phyloP scores from a whole-genome alignment of 2,888 invertebrate genomes.

The Drosophila ezoana region DNA sequence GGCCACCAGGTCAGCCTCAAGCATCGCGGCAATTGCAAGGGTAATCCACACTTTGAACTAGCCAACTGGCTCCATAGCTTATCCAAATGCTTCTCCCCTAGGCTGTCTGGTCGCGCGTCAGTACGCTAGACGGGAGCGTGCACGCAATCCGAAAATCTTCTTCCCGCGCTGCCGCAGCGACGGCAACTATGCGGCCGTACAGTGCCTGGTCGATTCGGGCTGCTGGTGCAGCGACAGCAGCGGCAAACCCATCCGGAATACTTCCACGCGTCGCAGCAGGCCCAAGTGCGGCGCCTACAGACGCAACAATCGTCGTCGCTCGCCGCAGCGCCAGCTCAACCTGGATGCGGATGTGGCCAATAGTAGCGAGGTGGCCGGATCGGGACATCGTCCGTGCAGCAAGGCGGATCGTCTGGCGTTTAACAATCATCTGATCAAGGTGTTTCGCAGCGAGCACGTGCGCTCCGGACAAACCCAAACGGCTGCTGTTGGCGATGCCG shows the following conservation, averaged over 20 bases:
- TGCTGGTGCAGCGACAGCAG: slow-evolving; percentile 97
- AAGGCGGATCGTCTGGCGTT: slow-evolving; percentile 91
- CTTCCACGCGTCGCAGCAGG: slow-evolving; percentile 89
- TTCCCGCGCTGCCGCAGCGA: slow-evolving; percentile 93
- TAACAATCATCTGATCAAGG: slow-evolving; percentile 93
- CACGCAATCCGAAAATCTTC: slow-evolving; percentile 86
- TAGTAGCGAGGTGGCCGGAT: slow-evolving; percentile 40
- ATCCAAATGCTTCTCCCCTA: slow-evolving; percentile 41
- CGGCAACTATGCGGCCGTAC: slow-evolving; percentile 93
- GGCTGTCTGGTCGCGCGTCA: slow-evolving; percentile 86
- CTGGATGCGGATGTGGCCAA: slow-evolving; percentile 39
- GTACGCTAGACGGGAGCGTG: slow-evolving; percentile 85
- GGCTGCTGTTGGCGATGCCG: slow-evolving; percentile 73
- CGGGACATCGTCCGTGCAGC: slow-evolving; percentile 87
- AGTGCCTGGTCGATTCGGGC: slow-evolving; percentile 91
- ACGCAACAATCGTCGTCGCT: slow-evolving; percentile 87
- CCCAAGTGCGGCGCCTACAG: slow-evolving; percentile 89
- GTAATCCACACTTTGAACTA: slow-evolving; percentile 83
- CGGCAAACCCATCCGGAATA: slow-evolving; percentile 93
- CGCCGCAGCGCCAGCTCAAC: slow-evolving; percentile 86
- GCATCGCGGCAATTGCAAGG: slow-evolving; percentile 90
- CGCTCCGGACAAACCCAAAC: slow-evolving; percentile 78
- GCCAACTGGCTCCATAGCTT: background rate
- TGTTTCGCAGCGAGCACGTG: slow-evolving; percentile 92
- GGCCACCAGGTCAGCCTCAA: slow-evolving; percentile 90